These are phyloP conservation scores for Muntiacus muntjak DNA, from an alignment of 2,113 vertebrate species.

Conservation along the genomic window DNA sequence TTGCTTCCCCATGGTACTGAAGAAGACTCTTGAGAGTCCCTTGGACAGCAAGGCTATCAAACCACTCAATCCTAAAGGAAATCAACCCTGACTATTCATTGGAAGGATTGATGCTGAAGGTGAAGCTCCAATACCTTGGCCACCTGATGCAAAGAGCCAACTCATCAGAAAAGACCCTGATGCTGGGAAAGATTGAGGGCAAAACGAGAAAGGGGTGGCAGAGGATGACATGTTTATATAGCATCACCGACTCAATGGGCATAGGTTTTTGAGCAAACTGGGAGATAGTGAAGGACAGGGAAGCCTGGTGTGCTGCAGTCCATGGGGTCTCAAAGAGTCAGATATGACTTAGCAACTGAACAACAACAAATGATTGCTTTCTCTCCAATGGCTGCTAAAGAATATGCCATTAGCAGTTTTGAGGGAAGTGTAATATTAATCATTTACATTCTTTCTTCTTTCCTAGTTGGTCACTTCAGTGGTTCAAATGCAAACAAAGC, in stretches of 20 bases:
- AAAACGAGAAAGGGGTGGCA: neutral
- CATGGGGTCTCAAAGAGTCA: neutral
- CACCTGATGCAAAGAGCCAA: neutral
- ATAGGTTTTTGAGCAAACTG: neutral
- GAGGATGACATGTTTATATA: neutral
- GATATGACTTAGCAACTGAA: neutral
- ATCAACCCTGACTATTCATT: neutral
- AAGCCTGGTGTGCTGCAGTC: neutral
- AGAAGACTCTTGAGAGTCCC: neutral
- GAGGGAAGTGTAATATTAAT: neutral
- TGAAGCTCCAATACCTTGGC: neutral
- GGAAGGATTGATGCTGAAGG: neutral
- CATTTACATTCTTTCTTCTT: conserved; percentile 7
- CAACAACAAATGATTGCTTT: neutral
- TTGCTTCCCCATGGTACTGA: neutral
- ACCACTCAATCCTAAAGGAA: neutral
- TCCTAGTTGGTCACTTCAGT: neutral
- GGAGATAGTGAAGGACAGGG: neutral
- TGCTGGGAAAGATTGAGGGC: neutral
- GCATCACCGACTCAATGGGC: neutral
- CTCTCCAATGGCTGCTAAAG: neutral
- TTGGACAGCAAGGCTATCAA: neutral
- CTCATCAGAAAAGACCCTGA: neutral
- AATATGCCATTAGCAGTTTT: neutral
- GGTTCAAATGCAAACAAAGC: conserved; percentile 19